A percentile compares a stretch with the other conserved stretches of the same genome.
phyloP scores from a whole-genome alignment of 2,888 invertebrate genomes.

The Zelleria hepariella region DNA sequence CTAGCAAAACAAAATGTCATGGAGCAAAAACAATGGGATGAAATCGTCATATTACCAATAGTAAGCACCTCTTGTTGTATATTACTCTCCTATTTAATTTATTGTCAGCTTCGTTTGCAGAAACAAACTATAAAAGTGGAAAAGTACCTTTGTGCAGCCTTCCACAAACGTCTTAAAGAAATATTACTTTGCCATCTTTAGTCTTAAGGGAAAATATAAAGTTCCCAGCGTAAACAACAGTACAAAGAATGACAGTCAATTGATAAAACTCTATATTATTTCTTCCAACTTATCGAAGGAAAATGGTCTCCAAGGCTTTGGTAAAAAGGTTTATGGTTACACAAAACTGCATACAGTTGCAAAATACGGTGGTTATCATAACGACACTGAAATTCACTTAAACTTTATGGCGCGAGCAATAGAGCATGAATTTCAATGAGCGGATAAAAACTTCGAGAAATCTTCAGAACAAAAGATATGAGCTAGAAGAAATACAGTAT shows the following conservation, averaged over 20 bases:
- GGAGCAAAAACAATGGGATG: no score
- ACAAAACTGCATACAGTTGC: neutral
- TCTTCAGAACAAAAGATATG: neutral
- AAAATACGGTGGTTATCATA: neutral
- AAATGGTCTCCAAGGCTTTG: neutral
- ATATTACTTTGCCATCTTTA: no score
- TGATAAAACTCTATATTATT: neutral
- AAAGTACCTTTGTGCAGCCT: neutral
- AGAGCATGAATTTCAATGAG: neutral
- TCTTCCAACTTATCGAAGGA: neutral
- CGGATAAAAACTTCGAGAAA: neutral
- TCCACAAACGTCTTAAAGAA: no score
- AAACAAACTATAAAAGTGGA: no score
- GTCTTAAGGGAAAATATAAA: neutral
- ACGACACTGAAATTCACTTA: neutral
- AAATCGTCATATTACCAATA: no score
- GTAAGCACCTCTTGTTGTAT: no score
- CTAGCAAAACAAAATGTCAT: neutral
- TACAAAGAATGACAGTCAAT: neutral
- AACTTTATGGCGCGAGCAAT: neutral
- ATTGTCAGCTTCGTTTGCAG: no score
- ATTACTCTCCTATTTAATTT: no score
- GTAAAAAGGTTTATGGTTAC: neutral
- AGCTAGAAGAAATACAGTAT: neutral
- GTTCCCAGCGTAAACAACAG: neutral